phyloP scores from a whole-genome alignment of 2,113 vertebrate genomes.

The Pholis gunnellus region DNA sequence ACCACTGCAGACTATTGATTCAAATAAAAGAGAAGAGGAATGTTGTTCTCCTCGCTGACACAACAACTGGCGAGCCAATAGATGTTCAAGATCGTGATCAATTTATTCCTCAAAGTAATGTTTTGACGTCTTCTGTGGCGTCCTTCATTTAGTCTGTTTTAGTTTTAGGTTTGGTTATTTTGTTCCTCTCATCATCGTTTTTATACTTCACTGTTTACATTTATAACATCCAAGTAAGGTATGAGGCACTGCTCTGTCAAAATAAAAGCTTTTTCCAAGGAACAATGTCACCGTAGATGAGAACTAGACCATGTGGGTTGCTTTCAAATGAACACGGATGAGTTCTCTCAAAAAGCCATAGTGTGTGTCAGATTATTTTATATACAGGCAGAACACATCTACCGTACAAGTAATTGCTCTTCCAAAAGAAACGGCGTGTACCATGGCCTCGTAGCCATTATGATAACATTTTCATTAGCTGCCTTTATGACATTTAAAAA shows the following conservation, averaged over 20 bases:
- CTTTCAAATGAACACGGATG: not conserved
- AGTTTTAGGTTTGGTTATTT: not conserved
- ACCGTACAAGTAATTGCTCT: slow-evolving; percentile 19
- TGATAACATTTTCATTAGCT: slow-evolving; percentile 35
- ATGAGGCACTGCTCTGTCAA: not conserved
- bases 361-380: not conserved
- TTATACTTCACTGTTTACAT: not conserved
- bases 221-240: not conserved
- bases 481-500: slow-evolving; percentile 26
- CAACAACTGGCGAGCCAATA: not conserved
- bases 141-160: not conserved
- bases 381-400: slow-evolving; percentile 15
- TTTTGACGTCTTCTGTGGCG: no score
- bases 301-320: not conserved
- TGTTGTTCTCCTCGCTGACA: not conserved
- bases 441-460: not conserved
- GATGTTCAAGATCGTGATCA: not conserved
- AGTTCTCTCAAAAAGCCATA: not conserved
- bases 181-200: not conserved
- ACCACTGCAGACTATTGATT: not conserved
- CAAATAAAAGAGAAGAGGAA: not conserved
- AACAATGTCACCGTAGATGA: not conserved
- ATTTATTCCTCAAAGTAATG: not conserved
- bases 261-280: not conserved
- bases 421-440: not conserved